Percentiles rank a stretch among this genome's conserved stretches.
These are phyloP conservation scores for Sarotherodon lohbergeri DNA, from an alignment of 2,113 vertebrate species.

Conservation along the genomic window DNA sequence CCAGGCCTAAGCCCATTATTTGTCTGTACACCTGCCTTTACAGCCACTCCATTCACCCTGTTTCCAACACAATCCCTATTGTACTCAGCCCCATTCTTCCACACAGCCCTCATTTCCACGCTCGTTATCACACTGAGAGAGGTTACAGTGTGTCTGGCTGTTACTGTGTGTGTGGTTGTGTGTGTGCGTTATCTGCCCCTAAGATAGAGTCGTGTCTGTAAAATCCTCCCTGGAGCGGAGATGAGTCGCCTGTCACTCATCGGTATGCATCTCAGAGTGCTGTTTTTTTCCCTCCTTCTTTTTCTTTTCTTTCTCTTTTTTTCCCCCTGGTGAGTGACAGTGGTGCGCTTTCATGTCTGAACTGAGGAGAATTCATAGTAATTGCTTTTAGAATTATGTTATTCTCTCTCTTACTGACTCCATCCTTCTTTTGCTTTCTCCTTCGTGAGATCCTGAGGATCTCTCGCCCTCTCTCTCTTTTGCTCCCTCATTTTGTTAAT, in stretches of 20 bases:
- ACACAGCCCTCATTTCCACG: slow-evolving; percentile 63
- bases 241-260: slow-evolving; percentile 73
- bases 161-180: not conserved
- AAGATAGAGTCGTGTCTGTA: slow-evolving; percentile 68
- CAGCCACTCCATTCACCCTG: slow-evolving; percentile 41
- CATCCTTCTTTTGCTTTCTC: slow-evolving; percentile 11
- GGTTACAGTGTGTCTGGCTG: slow-evolving; percentile 49
- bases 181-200: slow-evolving; percentile 59
- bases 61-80: slow-evolving; percentile 58
- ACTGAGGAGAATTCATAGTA: slow-evolving; percentile 78
- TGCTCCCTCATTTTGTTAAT: slow-evolving; percentile 24
- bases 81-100: slow-evolving; percentile 55
- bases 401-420: slow-evolving; percentile 37
- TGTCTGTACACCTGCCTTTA: slow-evolving; percentile 47
- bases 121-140: slow-evolving; percentile 60
- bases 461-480: not conserved
- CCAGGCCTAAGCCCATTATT: slow-evolving; percentile 32
- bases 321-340: slow-evolving; percentile 60
- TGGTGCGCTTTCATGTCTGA: slow-evolving; percentile 73
- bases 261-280: slow-evolving; percentile 54
- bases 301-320: slow-evolving; percentile 23
- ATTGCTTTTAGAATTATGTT: slow-evolving; percentile 76
- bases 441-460: slow-evolving; percentile 10
- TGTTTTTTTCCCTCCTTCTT: slow-evolving; percentile 25
- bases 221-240: slow-evolving; percentile 67